Evolutionary conservation across 2,888 invertebrate species (phyloP).

Genomic region (Drosophila anceps): DNA sequence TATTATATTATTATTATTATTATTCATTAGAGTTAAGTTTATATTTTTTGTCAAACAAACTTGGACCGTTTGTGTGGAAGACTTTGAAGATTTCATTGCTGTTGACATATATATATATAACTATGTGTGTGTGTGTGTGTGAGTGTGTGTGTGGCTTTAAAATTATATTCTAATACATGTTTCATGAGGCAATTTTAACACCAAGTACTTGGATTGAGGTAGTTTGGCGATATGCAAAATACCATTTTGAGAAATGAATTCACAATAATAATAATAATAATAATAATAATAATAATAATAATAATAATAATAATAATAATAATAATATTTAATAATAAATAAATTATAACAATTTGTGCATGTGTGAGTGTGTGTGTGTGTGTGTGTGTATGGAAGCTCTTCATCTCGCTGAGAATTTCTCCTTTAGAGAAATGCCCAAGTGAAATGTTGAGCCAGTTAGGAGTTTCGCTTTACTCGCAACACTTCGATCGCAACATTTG

Average conservation of each 20-base stretch:
- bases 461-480: slow-evolving; percentile 68
- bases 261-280: slow-evolving; percentile 72
- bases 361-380: slow-evolving; percentile 35
- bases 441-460: slow-evolving; percentile 37
- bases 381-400: slow-evolving; percentile 34
- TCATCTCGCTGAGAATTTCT: slow-evolving; percentile 42
- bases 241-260: slow-evolving; percentile 66
- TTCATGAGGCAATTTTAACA: slow-evolving; percentile 79
- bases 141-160: slow-evolving; percentile 43
- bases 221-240: slow-evolving; percentile 77
- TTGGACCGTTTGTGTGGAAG: slow-evolving; percentile 68
- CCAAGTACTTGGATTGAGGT: slow-evolving; percentile 82
- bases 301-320: slow-evolving; percentile 73
- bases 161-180: slow-evolving; percentile 62
- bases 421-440: slow-evolving; percentile 7
- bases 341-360: slow-evolving; percentile 69
- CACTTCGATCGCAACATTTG: slow-evolving; percentile 75
- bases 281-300: slow-evolving; percentile 65
- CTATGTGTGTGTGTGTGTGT: slow-evolving; percentile 11
- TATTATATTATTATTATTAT: slow-evolving; percentile 39
- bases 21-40: slow-evolving; percentile 47
- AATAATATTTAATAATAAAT: slow-evolving; percentile 70
- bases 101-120: slow-evolving; percentile 15
- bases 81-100: slow-evolving; percentile 80
- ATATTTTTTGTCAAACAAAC: slow-evolving; percentile 38